These are phyloP conservation scores for Yponomeuta malinellus DNA, from an alignment of 2,888 invertebrate species.

Conservation along the genomic window DNA sequence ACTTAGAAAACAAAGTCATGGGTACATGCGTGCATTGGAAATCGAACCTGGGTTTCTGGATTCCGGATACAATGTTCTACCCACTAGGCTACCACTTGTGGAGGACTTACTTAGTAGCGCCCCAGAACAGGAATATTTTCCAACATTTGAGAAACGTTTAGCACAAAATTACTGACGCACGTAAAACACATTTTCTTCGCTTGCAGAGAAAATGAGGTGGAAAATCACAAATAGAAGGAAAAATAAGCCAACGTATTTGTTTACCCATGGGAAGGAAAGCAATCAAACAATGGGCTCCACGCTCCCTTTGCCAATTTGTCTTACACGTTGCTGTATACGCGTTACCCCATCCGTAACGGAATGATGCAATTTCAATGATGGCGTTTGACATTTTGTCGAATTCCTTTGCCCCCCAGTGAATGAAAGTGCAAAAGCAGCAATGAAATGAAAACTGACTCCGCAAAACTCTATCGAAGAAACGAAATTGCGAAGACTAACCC, in stretches of 20 bases:
- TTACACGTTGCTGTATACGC: not conserved
- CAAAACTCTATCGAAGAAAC: not conserved
- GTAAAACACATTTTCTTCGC: not conserved
- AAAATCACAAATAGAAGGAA: not conserved
- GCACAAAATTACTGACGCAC: not conserved
- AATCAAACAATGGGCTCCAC: slow-evolving; percentile 3
- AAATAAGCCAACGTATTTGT: slow-evolving; percentile 6
- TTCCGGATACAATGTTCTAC: too few relatives aligned
- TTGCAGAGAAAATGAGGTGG: not conserved
- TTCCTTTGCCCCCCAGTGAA: not conserved
- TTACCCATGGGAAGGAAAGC: slow-evolving; percentile 8
- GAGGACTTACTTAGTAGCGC: too few relatives aligned
- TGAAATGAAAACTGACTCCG: not conserved
- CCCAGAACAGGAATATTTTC: not conserved
- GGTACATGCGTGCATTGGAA: not conserved
- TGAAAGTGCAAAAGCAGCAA: too few relatives aligned
- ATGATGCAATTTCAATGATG: not conserved
- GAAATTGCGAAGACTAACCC: not conserved
- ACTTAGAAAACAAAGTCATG: too few relatives aligned
- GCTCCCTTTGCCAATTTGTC: slow-evolving; percentile 1
- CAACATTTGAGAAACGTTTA: not conserved
- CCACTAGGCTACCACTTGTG: not conserved
- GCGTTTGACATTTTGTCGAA: not conserved
- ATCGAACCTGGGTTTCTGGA: not conserved
- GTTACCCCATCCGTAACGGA: not conserved